Evolutionary conservation across 2,888 invertebrate genomes (phyloP), one percentile per base, ranked within the genome.

Genomic region (Andrena bucephala): DNA sequence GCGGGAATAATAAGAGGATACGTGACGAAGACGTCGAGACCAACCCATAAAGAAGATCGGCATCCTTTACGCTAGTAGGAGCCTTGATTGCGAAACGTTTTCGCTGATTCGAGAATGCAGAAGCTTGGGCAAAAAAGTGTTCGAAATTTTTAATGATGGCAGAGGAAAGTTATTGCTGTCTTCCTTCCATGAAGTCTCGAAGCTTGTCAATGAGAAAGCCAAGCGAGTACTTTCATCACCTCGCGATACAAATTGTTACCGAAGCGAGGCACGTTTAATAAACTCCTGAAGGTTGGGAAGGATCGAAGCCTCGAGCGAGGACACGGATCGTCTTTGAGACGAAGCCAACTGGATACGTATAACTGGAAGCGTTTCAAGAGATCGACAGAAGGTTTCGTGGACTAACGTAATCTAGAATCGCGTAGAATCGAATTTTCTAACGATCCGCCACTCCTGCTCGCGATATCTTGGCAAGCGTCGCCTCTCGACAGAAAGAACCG

Each of bases 1-100:
- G 36, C 27, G 50, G 62, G 81, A 81, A 78, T 81, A 72, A 78
- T 78, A 78, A 81, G 59, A 59, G 50, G 68, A 54, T 81, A 81
- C 77, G 77, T 81, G 81, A 81, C 68, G 50, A 36, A 71, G 67
- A 42, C 59, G 59, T 10, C 50, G 54, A 31, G 52, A 72, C 75
- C 62, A 62, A 70, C 48, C 59, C 20, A 27, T 59, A 54, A 54
- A 20, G 68, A 57, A 48, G 70, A 60, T 57, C 24, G 69, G 42
- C 66, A 36, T 36, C 66, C 29, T 52, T 59, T 36, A 31, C 60
- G 48, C 62, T 27, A 27, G 20, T 27, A 57, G 57, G 10, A 57
- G 24, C 57, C 57, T 24, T 20, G 10, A 24, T 50, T 24, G 16
- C n/a, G 60, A 66, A 67, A 67, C 24, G 52, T 2, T 33, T 8